A percentile compares a stretch with the other conserved stretches of the same genome.
These are phyloP conservation scores for Andricus quercusramuli DNA, from an alignment of 2,888 invertebrate genomes.

Conservation along the genomic window DNA sequence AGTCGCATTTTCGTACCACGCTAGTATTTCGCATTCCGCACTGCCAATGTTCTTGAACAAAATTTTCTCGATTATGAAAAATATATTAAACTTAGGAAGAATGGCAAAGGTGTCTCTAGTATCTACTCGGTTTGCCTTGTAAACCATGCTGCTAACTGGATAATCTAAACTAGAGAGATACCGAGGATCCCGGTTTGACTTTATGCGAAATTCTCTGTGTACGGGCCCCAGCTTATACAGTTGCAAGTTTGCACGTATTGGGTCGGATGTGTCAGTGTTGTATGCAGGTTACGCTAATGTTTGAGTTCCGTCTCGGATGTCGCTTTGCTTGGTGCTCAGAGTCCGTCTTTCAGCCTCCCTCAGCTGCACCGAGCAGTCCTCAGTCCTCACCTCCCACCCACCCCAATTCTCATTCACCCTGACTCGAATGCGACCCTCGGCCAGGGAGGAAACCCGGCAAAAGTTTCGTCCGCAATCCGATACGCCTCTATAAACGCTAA, in stretches of 20 bases:
- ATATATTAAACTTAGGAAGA: not conserved
- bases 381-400: not conserved
- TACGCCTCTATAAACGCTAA: constrained; percentile 7
- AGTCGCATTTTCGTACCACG: no score
- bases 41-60: not conserved
- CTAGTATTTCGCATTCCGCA: no score
- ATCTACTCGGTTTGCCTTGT: constrained; percentile 69
- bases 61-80: not conserved
- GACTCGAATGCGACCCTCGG: constrained; percentile 42
- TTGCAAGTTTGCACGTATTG: constrained; percentile 55
- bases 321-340: constrained; percentile 56
- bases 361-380: constrained; percentile 1
- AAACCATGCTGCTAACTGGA: constrained; percentile 69
- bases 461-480: constrained; percentile 26
- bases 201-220: constrained; percentile 62
- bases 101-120: not conserved
- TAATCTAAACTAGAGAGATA: constrained; percentile 66
- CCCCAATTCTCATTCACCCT: constrained; percentile 37
- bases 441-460: constrained; percentile 32
- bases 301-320: constrained; percentile 71
- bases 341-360: constrained; percentile 36
- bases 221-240: constrained; percentile 51
- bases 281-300: constrained; percentile 64
- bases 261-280: constrained; percentile 31
- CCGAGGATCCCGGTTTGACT: constrained; percentile 62